These are phyloP conservation scores for Oryctolagus cuniculus DNA, from an alignment of 2,113 vertebrate genomes.

Conservation along the genomic window mOryCun1.1 NC_091432.1:207912501-207913000, in stretches of 20 bases:
- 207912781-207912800: neutral
- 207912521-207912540: neutral
- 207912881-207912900: conserved; percentile 90
- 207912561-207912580: conserved; percentile 44
- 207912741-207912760: conserved; percentile 28
- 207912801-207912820: conserved; percentile 8
- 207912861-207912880: conserved; percentile 92
- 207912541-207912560: neutral
- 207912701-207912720: conserved; percentile 32
- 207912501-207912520: neutral
- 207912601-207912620: conserved; percentile 24
- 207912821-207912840: conserved; percentile 43
- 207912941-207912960: conserved; percentile 88
- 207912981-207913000: conserved; percentile 94
- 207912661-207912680: neutral
- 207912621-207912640: conserved; percentile 18
- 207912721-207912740: conserved; percentile 18
- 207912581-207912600: conserved; percentile 38
- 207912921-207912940: conserved; percentile 90
- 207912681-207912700: conserved; percentile 49
- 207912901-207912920: conserved; percentile 87
- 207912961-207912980: conserved; percentile 94
- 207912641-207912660: conserved; percentile 19
- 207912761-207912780: conserved; percentile 26
- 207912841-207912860: conserved; percentile 90